A percentile compares a stretch with the other conserved stretches of the same genome.
These are phyloP conservation scores for Mycogona germanica DNA, from an alignment of 2,888 invertebrate species.

Conservation along the genomic window DNA sequence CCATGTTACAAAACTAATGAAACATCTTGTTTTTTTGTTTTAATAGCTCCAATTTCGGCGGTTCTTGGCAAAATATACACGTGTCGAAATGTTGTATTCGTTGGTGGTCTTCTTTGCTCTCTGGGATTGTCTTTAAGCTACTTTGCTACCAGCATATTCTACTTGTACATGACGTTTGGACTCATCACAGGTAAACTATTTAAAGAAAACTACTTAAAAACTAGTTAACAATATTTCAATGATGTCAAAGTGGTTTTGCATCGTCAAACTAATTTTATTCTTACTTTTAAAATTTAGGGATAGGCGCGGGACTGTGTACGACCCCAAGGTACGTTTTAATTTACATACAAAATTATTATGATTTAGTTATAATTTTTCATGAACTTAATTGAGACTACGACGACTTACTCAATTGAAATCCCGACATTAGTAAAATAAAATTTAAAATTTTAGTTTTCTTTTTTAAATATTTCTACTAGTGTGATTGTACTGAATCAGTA, in stretches of 20 bases:
- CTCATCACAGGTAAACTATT: slow-evolving; percentile 49
- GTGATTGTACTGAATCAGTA: slow-evolving; percentile 53
- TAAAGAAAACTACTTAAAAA: neutral
- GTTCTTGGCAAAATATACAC: slow-evolving; percentile 51
- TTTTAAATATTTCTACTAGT: no score
- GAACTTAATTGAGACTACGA: no score
- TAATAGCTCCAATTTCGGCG: slow-evolving; percentile 54
- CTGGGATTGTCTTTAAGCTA: slow-evolving; percentile 54
- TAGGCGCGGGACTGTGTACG: slow-evolving; percentile 28
- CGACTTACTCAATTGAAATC: no score
- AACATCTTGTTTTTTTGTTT: slow-evolving; percentile 2
- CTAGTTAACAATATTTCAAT: neutral
- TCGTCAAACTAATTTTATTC: no score
- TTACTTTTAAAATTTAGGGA: no score
- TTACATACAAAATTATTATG: no score
- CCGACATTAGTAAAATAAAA: no score
- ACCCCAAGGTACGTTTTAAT: no score
- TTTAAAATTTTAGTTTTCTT: no score
- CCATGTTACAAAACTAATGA: slow-evolving; percentile 10
- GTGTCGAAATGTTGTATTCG: slow-evolving; percentile 55
- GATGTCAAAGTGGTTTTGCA: neutral
- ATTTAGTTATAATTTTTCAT: no score
- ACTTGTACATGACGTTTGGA: slow-evolving; percentile 56
- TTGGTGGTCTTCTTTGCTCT: slow-evolving; percentile 57
- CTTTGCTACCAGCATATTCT: slow-evolving; percentile 54